Percentiles rank a stretch among this genome's conserved stretches.
Evolutionary conservation across 2,113 vertebrate genomes (phyloP).

Genomic region (Lontra canadensis): DNA sequence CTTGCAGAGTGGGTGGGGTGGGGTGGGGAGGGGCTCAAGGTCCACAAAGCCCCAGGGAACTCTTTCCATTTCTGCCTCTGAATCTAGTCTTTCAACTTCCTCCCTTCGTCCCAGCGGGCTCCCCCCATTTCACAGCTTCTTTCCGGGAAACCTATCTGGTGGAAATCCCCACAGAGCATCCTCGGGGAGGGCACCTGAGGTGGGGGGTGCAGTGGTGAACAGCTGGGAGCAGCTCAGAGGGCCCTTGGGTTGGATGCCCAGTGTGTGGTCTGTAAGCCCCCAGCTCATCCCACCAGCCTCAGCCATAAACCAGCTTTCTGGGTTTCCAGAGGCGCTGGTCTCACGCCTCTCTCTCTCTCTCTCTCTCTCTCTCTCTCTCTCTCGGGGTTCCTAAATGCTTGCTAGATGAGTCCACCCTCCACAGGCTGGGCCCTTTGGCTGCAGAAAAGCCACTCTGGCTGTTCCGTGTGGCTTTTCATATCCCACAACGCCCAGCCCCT

Average conservation of each 20-base stretch:
- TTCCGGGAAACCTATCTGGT: slow-evolving; percentile 67
- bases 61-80: background rate
- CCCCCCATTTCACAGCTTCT: slow-evolving; percentile 73
- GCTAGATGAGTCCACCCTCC: background rate
- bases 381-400: background rate
- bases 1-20: slow-evolving; percentile 54
- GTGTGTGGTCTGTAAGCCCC: background rate
- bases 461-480: background rate
- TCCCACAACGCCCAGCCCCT: background rate
- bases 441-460: background rate
- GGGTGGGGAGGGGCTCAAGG: background rate
- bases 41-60: slow-evolving; percentile 27
- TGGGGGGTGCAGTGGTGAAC: background rate
- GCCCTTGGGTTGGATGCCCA: background rate
- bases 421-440: background rate
- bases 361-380: too few species aligned
- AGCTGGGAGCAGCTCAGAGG: too few species aligned
- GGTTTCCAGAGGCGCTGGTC: background rate
- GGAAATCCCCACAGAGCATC: slow-evolving; percentile 54
- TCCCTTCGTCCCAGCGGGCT: slow-evolving; percentile 51
- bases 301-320: background rate
- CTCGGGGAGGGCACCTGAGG: background rate
- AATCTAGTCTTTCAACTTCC: slow-evolving; percentile 67
- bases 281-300: background rate
- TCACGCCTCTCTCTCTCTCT: too few species aligned